phyloP scores from a whole-genome alignment of 92 coral and sea anemone species.

The Siderastrea siderea region DNA sequence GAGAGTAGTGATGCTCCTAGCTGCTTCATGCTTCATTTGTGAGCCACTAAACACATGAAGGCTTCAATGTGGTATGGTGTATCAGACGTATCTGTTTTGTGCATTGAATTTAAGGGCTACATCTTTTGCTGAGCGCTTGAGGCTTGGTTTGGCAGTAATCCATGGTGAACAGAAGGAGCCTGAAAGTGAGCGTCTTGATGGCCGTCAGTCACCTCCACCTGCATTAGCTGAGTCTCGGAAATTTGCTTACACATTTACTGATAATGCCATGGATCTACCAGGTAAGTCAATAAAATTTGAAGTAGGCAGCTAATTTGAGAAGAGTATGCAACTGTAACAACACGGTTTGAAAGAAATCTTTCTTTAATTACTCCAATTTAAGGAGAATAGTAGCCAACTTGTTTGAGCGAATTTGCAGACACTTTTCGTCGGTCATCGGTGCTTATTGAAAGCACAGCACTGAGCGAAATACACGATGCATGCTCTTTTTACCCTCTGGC shows the following conservation, averaged over 20 bases:
- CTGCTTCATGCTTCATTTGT: too few species aligned
- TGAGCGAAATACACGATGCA: too few species aligned
- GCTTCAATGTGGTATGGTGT: too few species aligned
- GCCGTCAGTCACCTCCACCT: conserved; percentile 98
- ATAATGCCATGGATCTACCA: conserved; percentile 73
- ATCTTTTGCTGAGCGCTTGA: conserved; percentile 97
- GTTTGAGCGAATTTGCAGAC: too few species aligned
- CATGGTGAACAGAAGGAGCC: conserved; percentile 94
- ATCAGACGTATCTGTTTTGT: not conserved
- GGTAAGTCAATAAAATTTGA: conserved; percentile 31
- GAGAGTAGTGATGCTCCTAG: too few species aligned
- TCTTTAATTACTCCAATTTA: too few species aligned
- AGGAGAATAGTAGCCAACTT: too few species aligned
- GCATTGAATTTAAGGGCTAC: conserved; percentile 79
- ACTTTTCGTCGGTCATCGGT: too few species aligned
- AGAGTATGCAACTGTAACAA: not conserved
- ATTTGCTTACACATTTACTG: conserved; percentile 75
- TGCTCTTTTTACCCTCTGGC: too few species aligned
- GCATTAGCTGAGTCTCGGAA: conserved; percentile 63
- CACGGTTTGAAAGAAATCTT: too few species aligned
- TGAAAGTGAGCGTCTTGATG: conserved; percentile 91
- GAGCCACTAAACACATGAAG: too few species aligned
- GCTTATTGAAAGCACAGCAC: too few species aligned
- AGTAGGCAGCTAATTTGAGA: not conserved
- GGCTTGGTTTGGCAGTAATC: conserved; percentile 97